Percentiles rank a stretch among this genome's conserved stretches.
Conservation (phyloP, 2,797 vertebrate species). For the Cynopterus sphinx region DNA sequence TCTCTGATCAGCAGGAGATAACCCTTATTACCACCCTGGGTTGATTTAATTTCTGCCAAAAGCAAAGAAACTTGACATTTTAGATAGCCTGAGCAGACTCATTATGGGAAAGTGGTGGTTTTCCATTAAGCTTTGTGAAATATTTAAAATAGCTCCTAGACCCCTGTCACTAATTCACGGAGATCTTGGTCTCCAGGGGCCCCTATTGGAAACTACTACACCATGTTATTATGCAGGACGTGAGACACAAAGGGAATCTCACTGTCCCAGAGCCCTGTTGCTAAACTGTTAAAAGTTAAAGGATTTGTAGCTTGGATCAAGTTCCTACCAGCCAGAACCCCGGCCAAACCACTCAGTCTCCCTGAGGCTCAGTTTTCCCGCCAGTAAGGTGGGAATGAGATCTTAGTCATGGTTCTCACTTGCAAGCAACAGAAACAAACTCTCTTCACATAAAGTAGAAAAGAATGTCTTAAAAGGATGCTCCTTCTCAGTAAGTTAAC, state of each 20-base stretch:
- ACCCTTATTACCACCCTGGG: neutral
- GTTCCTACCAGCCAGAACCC: neutral
- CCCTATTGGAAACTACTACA: neutral
- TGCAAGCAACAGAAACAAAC: neutral
- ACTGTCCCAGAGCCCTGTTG: neutral
- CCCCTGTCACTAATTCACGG: neutral
- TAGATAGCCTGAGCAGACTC: neutral
- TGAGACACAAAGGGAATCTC: neutral
- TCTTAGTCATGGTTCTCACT: neutral
- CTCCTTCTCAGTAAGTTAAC: neutral
- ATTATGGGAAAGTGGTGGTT: neutral
- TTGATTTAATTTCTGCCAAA: constrained; percentile 56
- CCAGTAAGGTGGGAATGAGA: neutral
- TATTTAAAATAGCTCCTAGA: neutral
- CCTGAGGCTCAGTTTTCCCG: neutral
- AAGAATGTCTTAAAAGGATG: neutral
- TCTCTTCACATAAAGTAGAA: neutral
- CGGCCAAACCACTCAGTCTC: neutral
- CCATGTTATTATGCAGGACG: neutral
- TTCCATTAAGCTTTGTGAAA: neutral
- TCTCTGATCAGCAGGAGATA: neutral
- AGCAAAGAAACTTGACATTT: constrained; percentile 53
- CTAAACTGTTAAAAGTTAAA: neutral
- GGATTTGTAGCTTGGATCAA: neutral
- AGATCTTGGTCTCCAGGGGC: neutral